Percentiles rank a stretch among this genome's conserved stretches.
Conservation (phyloP, 2,113 vertebrate species). For the Podocnemis expansa region DNA sequence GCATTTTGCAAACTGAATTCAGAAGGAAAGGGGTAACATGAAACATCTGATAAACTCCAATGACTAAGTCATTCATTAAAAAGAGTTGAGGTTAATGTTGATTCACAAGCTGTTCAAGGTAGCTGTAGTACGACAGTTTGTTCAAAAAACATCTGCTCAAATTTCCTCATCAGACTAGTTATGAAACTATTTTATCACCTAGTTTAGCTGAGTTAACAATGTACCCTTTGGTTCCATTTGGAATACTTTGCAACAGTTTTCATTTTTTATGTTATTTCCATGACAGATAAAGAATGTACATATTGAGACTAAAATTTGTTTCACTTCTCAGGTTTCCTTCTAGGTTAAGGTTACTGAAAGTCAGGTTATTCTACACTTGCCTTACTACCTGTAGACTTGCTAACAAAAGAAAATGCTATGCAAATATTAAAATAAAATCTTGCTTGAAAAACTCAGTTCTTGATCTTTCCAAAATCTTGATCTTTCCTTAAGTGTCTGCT, state of each 20-base stretch:
- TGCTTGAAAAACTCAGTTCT: neutral
- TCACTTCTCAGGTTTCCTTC: conserved; percentile 24
- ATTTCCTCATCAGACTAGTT: conserved; percentile 25
- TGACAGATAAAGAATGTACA: neutral
- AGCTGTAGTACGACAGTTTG: conserved; percentile 17
- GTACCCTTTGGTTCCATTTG: neutral
- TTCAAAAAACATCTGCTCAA: conserved; percentile 54
- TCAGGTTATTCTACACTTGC: conserved; percentile 1
- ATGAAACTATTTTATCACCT: conserved; percentile 26
- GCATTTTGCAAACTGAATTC: conserved; percentile 4
- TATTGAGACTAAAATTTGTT: conserved; percentile 1
- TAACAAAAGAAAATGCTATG: accelerated
- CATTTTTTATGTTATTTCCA: neutral
- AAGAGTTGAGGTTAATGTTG: neutral
- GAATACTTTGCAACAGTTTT: conserved; percentile 4
- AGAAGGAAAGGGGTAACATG: neutral
- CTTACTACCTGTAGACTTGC: neutral
- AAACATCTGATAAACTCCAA: conserved; percentile 47
- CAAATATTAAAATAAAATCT: neutral
- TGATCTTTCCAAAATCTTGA: neutral
- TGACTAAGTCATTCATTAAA: neutral
- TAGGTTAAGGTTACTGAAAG: neutral
- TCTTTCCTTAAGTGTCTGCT: neutral
- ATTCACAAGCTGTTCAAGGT: conserved; percentile 48
- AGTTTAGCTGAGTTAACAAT: conserved; percentile 43